These are phyloP conservation scores for Drosophila burlai DNA, from an alignment of 1,140 invertebrate genomes.

Conservation along the genomic window DNA sequence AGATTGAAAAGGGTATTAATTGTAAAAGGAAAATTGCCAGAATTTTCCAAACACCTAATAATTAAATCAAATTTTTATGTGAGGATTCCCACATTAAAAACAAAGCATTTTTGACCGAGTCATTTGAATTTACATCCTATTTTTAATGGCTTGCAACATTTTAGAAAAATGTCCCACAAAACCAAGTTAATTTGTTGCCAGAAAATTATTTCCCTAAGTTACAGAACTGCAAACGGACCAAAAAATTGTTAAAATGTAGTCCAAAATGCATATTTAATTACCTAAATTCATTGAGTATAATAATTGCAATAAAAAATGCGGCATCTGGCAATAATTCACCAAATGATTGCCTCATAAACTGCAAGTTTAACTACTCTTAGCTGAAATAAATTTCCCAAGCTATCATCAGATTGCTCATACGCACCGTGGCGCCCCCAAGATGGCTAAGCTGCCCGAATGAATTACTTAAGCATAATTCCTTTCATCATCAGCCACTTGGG, in stretches of 20 bases:
- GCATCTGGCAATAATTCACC: slow-evolving; percentile 6
- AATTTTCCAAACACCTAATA: background rate
- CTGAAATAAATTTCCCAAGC: background rate
- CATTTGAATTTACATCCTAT: background rate
- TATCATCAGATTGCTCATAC: slow-evolving; percentile 23
- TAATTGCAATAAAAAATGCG: background rate
- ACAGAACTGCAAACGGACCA: background rate
- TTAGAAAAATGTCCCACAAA: background rate
- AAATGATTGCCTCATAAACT: slow-evolving; percentile 28
- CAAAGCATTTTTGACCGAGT: background rate
- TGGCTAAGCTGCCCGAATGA: background rate
- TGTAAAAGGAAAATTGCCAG: background rate
- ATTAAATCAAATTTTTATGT: background rate
- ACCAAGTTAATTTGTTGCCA: background rate
- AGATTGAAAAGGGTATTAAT: background rate
- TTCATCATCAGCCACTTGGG: slow-evolving; percentile 16
- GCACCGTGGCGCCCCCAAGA: background rate
- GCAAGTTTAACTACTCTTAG: slow-evolving; percentile 1
- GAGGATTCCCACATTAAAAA: background rate
- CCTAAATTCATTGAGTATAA: background rate
- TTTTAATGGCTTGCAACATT: slow-evolving; percentile 4
- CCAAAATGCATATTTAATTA: background rate
- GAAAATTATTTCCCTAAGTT: background rate
- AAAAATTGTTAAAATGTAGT: background rate
- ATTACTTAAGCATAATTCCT: slow-evolving; percentile 26